Evolutionary conservation across 2,113 vertebrate genomes (phyloP).

Genomic region (Leptosomus discolor): DNA sequence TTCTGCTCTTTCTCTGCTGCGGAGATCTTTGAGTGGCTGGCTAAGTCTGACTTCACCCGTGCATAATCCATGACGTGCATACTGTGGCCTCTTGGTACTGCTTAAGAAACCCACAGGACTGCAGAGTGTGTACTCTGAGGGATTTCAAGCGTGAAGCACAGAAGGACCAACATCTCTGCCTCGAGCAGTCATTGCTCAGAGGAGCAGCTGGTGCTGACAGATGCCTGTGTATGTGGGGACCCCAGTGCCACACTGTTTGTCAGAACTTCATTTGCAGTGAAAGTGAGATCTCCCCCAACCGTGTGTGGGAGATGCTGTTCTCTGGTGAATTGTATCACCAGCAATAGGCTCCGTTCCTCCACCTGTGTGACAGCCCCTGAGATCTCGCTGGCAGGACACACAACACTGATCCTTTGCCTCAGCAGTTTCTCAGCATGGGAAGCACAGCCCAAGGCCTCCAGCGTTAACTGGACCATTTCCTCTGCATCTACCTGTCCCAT

Average conservation of each 20-base stretch:
- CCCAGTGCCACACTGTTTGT: background rate
- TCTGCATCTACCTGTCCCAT: background rate
- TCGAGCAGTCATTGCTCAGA: fast-evolving
- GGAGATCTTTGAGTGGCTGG: background rate
- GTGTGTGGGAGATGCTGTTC: background rate
- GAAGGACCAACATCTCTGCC: background rate
- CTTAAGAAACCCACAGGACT: background rate
- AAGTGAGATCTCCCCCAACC: fast-evolving
- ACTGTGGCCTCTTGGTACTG: background rate
- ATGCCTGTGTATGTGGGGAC: fast-evolving
- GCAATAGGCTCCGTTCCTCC: background rate
- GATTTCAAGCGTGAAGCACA: background rate
- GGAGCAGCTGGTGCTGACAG: background rate
- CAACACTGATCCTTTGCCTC: background rate
- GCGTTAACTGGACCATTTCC: background rate
- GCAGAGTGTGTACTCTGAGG: background rate
- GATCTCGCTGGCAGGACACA: background rate
- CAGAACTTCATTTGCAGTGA: background rate
- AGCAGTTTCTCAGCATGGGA: background rate
- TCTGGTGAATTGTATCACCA: background rate
- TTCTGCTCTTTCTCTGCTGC: background rate
- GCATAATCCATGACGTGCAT: fast-evolving
- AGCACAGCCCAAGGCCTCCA: background rate
- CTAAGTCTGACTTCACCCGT: background rate
- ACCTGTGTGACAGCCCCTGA: background rate